Base-by-base conservation (phyloP, 2,113 vertebrate genomes). In the Pongo abelii region DNA sequence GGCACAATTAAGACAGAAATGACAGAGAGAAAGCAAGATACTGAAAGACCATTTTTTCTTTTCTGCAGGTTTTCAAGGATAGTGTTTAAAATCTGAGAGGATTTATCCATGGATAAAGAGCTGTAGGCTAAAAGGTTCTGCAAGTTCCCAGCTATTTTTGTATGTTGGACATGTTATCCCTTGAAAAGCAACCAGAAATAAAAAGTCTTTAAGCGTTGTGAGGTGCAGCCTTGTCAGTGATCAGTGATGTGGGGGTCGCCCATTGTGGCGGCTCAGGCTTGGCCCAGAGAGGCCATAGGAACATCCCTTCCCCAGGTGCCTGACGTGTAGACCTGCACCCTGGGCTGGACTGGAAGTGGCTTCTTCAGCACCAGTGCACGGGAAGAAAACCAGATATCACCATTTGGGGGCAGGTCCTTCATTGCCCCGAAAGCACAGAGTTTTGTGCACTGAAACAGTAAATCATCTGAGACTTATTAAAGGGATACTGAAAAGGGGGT, bases 41-140 rank as follows among this genome's bases (percentile, higher is more conserved):
- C 93, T 96, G 95, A 97, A 96, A 95, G 97, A 32, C 12, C 74
- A 4, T 85, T 95, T 98, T 87, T 84, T 94, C 93, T 96, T 72
- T 95, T 57, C 97, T 88, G 72, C 96, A 96, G 84, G 84, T 97
- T 97, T 95, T 94, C 97, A 89, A 90, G 77, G 92, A 27, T 97
- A 97, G 91, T 72, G 84, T 72, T 96, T 96, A 97, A 93, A 96
- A 94, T 67, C 92, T 92, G 59, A 87, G 95, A 94, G 86, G 95
- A 94, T 93, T 91, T 95, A 38, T 50, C 84, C 88, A 40, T 70
- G 96, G 96, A 95, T 88, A 92, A 87, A 93, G 57, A 94, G 89
- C 80, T 83, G 2, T 96, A 97, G 94, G 88, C 84, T 96, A 85
- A 95, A 74, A 78, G 80, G 50, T 40, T 48, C 92, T 72, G 16